phyloP scores from a whole-genome alignment of 2,888 invertebrate genomes.

The Agrypnus murinus region DNA sequence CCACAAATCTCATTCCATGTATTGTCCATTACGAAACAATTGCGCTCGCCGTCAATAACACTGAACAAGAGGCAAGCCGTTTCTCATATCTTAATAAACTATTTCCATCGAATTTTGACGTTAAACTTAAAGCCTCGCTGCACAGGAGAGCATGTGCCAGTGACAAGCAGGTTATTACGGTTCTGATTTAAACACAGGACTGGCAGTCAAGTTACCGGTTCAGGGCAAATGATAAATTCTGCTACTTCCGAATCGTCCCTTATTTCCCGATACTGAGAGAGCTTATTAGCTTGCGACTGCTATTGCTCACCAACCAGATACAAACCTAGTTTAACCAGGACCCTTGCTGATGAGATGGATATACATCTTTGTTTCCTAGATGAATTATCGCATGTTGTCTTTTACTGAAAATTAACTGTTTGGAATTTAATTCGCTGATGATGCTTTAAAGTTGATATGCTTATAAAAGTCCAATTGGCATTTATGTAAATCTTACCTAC shows the following conservation, averaged over 20 bases:
- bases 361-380: conserved; percentile 29
- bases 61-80: conserved; percentile 38
- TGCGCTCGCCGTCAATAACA: conserved; percentile 49
- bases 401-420: conserved; percentile 22
- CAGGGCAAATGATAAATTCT: conserved; percentile 63
- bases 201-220: conserved; percentile 62
- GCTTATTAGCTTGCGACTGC: conserved; percentile 33
- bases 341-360: conserved; percentile 11
- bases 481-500: too few relatives aligned
- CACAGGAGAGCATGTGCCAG: conserved; percentile 62
- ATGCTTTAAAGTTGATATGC: too few relatives aligned
- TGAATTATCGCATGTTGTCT: conserved; percentile 27
- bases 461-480: too few relatives aligned
- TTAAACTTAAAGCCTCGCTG: conserved; percentile 60
- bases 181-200: conserved; percentile 65
- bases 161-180: conserved; percentile 67
- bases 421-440: neutral
- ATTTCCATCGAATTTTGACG: conserved; percentile 57
- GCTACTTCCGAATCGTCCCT: conserved; percentile 51
- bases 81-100: conserved; percentile 53
- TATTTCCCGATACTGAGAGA: conserved; percentile 48
- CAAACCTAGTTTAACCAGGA: conserved; percentile 17
- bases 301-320: conserved; percentile 13
- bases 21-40: conserved; percentile 46
- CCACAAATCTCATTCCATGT: conserved; percentile 22